These are phyloP conservation scores for Gopherus evgoodei DNA, from an alignment of 2,113 vertebrate species.

Conservation along the genomic window DNA sequence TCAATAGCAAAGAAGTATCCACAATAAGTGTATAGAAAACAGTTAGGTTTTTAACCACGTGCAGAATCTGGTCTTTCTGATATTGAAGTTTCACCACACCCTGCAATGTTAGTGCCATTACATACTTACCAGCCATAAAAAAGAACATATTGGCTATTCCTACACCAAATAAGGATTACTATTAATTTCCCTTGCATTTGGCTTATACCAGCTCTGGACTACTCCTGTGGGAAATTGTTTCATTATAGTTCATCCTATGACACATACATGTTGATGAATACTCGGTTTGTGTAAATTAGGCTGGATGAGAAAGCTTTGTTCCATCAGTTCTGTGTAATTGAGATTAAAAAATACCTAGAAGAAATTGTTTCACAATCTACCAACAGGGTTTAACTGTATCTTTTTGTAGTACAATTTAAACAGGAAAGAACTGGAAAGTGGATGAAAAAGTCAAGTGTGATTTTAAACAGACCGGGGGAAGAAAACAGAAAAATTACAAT, in stretches of 20 bases:
- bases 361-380: neutral
- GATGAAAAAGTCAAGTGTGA: fast-evolving
- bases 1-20: neutral
- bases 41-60: neutral
- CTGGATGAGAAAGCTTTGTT: neutral
- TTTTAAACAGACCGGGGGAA: neutral
- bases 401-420: neutral
- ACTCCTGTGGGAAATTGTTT: neutral
- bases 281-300: neutral
- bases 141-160: neutral
- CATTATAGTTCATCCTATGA: neutral
- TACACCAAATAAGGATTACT: neutral
- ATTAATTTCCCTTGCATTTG: neutral
- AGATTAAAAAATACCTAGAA: neutral
- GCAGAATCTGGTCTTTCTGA: neutral
- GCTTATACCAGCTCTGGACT: neutral
- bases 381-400: fast-evolving
- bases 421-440: neutral
- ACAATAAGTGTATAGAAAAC: neutral
- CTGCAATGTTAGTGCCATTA: neutral
- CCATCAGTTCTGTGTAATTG: neutral
- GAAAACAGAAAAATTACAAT: neutral
- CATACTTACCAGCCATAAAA: neutral
- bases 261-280: neutral
- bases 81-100: neutral